These are phyloP conservation scores for Aphodius granarius DNA, from an alignment of 2,888 invertebrate species.

Conservation along the genomic window DNA sequence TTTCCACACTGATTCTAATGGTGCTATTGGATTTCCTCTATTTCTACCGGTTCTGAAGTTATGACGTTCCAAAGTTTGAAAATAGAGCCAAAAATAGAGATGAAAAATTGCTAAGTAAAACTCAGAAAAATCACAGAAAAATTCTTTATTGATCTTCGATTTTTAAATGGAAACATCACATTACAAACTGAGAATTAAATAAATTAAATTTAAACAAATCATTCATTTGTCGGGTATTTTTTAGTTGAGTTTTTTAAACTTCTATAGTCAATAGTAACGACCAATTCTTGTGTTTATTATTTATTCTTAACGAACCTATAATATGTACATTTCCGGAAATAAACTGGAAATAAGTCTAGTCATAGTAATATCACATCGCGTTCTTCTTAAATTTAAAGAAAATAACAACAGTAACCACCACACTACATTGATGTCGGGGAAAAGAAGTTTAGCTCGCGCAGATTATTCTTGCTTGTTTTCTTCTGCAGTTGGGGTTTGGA, in stretches of 20 bases:
- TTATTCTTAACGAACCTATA: background rate
- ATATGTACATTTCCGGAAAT: background rate
- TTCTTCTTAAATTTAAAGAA: background rate
- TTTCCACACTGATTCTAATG: no score
- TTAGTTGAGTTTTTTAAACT: no score
- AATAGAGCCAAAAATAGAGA: no score
- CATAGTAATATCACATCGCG: background rate
- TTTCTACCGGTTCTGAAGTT: no score
- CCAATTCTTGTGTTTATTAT: background rate
- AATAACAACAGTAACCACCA: no score
- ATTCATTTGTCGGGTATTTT: no score
- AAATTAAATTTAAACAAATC: background rate
- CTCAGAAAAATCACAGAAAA: background rate
- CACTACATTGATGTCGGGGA: constrained; percentile 80
- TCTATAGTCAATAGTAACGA: no score
- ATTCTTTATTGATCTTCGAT: background rate
- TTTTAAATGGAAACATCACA: background rate
- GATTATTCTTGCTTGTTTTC: no score
- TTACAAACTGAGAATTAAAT: background rate
- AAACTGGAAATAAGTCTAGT: background rate
- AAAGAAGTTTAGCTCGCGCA: constrained; percentile 84
- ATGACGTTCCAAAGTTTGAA: no score
- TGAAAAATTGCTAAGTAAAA: background rate
- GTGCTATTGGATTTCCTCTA: no score
- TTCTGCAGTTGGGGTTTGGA: no score